These are phyloP conservation scores for Malachius bipustulatus DNA, from an alignment of 2,888 invertebrate species.

Conservation along the genomic window DNA sequence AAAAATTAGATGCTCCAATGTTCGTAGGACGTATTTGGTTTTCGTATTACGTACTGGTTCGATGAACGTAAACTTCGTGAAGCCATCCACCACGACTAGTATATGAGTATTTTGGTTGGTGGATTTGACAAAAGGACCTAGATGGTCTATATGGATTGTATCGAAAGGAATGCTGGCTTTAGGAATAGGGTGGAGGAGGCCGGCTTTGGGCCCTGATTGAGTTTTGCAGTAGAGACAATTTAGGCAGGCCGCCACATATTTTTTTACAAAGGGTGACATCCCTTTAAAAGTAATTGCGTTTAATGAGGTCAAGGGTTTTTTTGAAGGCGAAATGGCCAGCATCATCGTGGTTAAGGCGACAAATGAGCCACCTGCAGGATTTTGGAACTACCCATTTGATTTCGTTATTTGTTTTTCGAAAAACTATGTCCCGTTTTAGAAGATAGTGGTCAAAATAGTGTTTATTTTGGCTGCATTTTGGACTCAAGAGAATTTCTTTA, in stretches of 20 bases:
- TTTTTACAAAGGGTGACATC: conserved; percentile 17
- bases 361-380: conserved; percentile 12
- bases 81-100: conserved; percentile 27
- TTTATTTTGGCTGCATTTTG: conserved; percentile 12
- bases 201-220: conserved; percentile 16
- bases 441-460: conserved; percentile 13
- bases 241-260: conserved; percentile 23
- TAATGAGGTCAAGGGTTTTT: conserved; percentile 14
- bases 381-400: conserved; percentile 27
- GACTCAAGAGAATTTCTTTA: conserved; percentile 11
- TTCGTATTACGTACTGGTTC: too few species aligned
- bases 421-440: conserved; percentile 11
- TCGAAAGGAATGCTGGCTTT: conserved; percentile 19
- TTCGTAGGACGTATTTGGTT: too few species aligned
- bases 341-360: conserved; percentile 12
- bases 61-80: conserved; percentile 27
- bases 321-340: conserved; percentile 22
- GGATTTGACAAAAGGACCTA: conserved; percentile 19
- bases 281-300: conserved; percentile 17
- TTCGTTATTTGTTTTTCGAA: conserved; percentile 9
- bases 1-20: too few species aligned
- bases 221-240: conserved; percentile 25
- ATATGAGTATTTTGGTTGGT: too few species aligned
- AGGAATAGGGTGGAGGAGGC: conserved; percentile 18
- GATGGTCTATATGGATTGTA: conserved; percentile 21